Evolutionary conservation across 2,797 vertebrate genomes (phyloP).

Genomic region (Halcyon smyrnensis): DNA sequence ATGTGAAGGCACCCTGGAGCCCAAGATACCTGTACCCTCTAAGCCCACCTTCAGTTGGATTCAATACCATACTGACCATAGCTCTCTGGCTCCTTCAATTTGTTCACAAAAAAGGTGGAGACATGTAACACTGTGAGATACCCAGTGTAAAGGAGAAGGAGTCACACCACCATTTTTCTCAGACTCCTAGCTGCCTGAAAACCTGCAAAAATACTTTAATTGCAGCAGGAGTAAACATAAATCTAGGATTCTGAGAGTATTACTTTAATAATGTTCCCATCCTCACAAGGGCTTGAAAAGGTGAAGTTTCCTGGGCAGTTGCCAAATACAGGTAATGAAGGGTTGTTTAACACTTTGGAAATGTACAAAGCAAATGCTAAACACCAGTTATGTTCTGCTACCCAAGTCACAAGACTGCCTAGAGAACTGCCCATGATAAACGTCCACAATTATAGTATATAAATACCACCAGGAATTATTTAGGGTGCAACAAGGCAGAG

Average conservation of each 20-base stretch:
- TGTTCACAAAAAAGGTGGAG: not conserved
- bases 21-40: not conserved
- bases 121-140: too few species aligned
- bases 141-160: not conserved
- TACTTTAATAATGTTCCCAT: not conserved
- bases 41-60: not conserved
- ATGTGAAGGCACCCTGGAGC: not conserved
- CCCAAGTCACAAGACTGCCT: not conserved
- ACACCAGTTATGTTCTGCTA: not conserved
- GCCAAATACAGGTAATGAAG: slow-evolving; percentile 25
- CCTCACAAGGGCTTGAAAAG: not conserved
- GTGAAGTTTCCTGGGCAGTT: not conserved
- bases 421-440: slow-evolving; percentile 10
- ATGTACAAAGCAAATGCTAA: not conserved
- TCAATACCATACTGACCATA: not conserved
- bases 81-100: not conserved
- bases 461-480: slow-evolving; percentile 37
- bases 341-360: not conserved
- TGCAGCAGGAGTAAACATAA: not conserved
- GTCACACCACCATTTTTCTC: not conserved
- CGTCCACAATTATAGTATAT: not conserved
- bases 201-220: not conserved
- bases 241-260: not conserved
- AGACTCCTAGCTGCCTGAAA: not conserved
- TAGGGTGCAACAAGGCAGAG: slow-evolving; percentile 24